Conservation (phyloP, 2,888 invertebrate genomes). For the Pomacea canaliculata region DNA sequence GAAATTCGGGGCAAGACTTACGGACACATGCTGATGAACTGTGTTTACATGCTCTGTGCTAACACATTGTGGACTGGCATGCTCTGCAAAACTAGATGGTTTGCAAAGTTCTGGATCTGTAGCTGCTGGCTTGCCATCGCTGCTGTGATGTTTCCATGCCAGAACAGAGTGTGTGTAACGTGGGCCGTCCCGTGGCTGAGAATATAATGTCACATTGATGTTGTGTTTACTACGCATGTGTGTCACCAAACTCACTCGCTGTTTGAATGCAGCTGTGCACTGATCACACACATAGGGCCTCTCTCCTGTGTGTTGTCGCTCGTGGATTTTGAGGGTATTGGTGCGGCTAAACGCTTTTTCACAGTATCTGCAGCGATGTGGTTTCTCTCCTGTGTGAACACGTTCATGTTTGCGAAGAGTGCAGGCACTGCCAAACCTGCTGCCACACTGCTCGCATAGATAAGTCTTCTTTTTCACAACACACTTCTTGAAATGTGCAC, state of each 20-base stretch:
- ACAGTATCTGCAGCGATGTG: slow-evolving; percentile 28
- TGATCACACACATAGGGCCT: slow-evolving; percentile 25
- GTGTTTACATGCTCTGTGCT: too few species aligned
- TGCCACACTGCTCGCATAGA: slow-evolving; percentile 24
- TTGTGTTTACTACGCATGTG: slow-evolving; percentile 20
- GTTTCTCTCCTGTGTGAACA: slow-evolving; percentile 28
- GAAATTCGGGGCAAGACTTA: not conserved
- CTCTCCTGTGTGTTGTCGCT: slow-evolving; percentile 12
- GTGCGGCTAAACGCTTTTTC: slow-evolving; percentile 18
- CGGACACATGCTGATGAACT: too few species aligned
- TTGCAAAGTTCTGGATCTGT: not conserved
- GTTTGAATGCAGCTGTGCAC: slow-evolving; percentile 11
- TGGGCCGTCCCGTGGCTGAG: slow-evolving; percentile 6
- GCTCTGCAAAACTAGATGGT: not conserved
- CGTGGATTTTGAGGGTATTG: slow-evolving; percentile 10
- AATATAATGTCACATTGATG: slow-evolving; percentile 2
- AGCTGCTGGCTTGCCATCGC: not conserved
- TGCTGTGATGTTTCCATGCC: not conserved
- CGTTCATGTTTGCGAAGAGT: slow-evolving; percentile 22
- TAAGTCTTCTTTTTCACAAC: slow-evolving; percentile 17
- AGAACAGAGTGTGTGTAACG: slow-evolving; percentile 2
- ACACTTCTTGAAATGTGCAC: slow-evolving; percentile 11
- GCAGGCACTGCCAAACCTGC: slow-evolving; percentile 7
- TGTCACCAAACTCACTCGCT: slow-evolving; percentile 19
- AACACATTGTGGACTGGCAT: not conserved